Evolutionary conservation across 2,797 vertebrate genomes (phyloP), one percentile per base, ranked within the genome.

Genomic region (Sorex maritimensis): DNA sequence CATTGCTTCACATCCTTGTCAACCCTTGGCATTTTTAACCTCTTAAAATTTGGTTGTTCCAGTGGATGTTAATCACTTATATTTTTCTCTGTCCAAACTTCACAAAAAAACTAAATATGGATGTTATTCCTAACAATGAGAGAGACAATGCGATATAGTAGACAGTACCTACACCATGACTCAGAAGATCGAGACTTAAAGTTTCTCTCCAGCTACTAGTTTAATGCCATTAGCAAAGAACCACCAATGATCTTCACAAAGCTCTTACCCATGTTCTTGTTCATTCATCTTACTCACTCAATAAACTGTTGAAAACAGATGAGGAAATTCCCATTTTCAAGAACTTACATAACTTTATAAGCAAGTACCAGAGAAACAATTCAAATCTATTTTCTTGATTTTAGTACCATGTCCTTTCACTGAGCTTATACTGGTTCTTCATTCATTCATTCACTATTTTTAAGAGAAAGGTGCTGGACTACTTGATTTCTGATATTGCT

Each of bases 41-140:
- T 34, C 71, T 82, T 82, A 63, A 46, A 84, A 41, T 77, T 92
- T 26, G 75, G 26, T 28, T 38, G n/a, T 81, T 89, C 65, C 46
- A 26, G 0, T 49, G 12, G 21, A 1, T 74, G 12, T 28, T n/a
- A 81, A 73, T 65, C 30, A 24, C 21, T 15, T 19, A 15, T 23
- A 46, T 58, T 74, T 91, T 69, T 0, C 6, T 78, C 84, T 88
- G 17, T 68, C 44, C 81, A 77, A 77, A 89, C 1, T 15, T 28
- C 30, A 80, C 11, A 63, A 14, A 8, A 86, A 69, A 9, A 13
- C 17, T 24, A 17, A 26, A 67, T 26, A 67, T 12, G 6, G 65
- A 26, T 3, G 5, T 14, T 21, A 73, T 49, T 69, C 88, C 72
- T 63, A 44, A 69, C 2, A 52, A 24, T 10, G 26, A 6, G 44